Percentiles rank a stretch among this genome's conserved stretches.
Evolutionary conservation across 2,888 invertebrate species (phyloP).

Genomic region (Chromoteleia sp.): DNA sequence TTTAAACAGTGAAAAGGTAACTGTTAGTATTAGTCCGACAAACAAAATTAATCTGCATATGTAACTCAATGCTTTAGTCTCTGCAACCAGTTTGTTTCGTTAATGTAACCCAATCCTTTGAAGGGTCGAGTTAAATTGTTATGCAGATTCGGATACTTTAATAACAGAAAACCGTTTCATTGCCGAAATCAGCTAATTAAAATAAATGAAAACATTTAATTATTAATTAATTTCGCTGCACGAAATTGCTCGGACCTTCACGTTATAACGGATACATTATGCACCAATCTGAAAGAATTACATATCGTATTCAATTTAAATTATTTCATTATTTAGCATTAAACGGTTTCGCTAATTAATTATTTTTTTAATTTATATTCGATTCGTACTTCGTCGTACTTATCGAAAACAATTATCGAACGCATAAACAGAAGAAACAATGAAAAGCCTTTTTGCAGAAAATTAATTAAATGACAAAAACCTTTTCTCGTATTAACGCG

Average conservation of each 20-base stretch:
- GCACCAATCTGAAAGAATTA: neutral
- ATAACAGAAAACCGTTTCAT: slow-evolving; percentile 31
- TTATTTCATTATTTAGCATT: slow-evolving; percentile 6
- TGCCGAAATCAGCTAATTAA: slow-evolving; percentile 23
- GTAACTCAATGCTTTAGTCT: slow-evolving; percentile 43
- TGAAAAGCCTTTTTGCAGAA: no score
- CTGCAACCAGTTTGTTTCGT: slow-evolving; percentile 28
- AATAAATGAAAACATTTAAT: slow-evolving; percentile 14
- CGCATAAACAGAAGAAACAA: no score
- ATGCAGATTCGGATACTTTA: slow-evolving; percentile 35
- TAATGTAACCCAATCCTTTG: slow-evolving; percentile 52
- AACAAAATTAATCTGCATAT: slow-evolving; percentile 53
- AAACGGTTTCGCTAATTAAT: slow-evolving; percentile 9
- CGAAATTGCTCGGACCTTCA: neutral
- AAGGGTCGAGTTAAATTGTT: slow-evolving; percentile 41
- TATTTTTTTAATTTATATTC: slow-evolving; percentile 5
- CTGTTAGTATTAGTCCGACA: slow-evolving; percentile 23
- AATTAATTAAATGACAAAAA: no score
- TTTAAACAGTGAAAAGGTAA: slow-evolving; percentile 20
- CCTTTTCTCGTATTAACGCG: no score
- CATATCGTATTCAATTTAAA: slow-evolving; percentile 5
- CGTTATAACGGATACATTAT: neutral
- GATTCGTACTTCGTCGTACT: no score
- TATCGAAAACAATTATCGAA: no score
- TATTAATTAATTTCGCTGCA: slow-evolving; percentile 11